These are phyloP conservation scores for Scyliorhinus canicula DNA, from an alignment of 2,797 vertebrate genomes.

Conservation along the genomic window DNA sequence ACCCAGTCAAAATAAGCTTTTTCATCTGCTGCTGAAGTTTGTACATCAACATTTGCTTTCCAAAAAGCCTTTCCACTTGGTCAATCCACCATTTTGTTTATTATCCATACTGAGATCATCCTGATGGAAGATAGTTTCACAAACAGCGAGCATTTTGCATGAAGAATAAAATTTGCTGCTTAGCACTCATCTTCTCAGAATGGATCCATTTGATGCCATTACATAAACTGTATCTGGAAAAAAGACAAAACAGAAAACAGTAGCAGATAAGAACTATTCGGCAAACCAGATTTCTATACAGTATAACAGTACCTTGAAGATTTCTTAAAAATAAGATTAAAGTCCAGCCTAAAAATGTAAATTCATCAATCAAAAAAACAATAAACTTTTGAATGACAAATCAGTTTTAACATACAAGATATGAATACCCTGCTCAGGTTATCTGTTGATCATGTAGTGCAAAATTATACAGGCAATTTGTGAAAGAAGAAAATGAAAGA, in stretches of 20 bases:
- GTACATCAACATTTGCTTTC: constrained; percentile 18
- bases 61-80: background rate
- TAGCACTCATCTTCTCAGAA: constrained; percentile 70
- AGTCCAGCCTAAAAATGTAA: background rate
- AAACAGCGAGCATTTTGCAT: constrained; percentile 67
- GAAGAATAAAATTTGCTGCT: constrained; percentile 70
- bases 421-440: background rate
- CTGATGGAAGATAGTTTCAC: constrained; percentile 62
- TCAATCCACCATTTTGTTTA: constrained; percentile 22
- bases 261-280: background rate
- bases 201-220: constrained; percentile 69
- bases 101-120: constrained; percentile 49
- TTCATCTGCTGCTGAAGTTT: constrained; percentile 22
- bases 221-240: constrained; percentile 94
- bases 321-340: background rate
- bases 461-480: background rate
- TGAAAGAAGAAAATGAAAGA: background rate
- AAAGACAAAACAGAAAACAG: constrained; percentile 46
- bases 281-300: background rate
- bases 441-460: background rate
- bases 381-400: background rate
- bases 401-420: background rate
- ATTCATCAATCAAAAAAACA: background rate
- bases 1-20: constrained; percentile 12
- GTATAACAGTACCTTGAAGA: background rate